These are phyloP conservation scores for Triplophysa tibetana DNA, from an alignment of 2,113 vertebrate genomes.

Conservation along the genomic window DNA sequence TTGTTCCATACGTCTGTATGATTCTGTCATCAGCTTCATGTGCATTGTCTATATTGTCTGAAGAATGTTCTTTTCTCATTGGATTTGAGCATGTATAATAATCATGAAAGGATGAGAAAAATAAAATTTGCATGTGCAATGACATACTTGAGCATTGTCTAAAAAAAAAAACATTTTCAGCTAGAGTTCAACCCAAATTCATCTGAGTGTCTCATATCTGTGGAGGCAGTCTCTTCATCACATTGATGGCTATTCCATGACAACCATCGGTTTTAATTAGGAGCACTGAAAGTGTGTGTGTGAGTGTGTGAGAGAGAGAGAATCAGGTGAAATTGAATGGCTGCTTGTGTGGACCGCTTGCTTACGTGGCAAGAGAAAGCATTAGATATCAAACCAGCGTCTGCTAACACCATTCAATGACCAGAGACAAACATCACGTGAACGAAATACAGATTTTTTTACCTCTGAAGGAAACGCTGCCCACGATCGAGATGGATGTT, in stretches of 20 bases:
- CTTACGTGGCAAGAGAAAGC: conserved; percentile 33
- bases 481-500: too few relatives aligned
- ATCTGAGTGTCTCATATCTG: neutral
- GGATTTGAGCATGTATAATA: too few relatives aligned
- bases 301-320: neutral
- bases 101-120: neutral
- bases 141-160: too few relatives aligned
- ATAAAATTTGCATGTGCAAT: too few relatives aligned
- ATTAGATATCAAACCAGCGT: conserved; percentile 4
- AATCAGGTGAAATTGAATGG: conserved; percentile 39
- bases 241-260: neutral
- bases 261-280: neutral
- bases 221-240: neutral
- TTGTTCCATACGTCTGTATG: too few relatives aligned
- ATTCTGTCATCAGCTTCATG: too few relatives aligned
- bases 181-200: too few relatives aligned
- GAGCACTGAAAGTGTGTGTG: neutral
- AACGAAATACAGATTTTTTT: neutral
- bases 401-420: neutral
- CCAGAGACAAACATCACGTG: neutral
- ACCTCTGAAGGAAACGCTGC: too few relatives aligned
- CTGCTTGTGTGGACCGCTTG: conserved; percentile 39
- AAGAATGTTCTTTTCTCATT: too few relatives aligned
- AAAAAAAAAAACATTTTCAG: too few relatives aligned
- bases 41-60: too few relatives aligned